Percentiles rank a stretch among this genome's conserved stretches.
phyloP scores from a whole-genome alignment of 2,888 invertebrate species.

The Gryllus longicercus region DNA sequence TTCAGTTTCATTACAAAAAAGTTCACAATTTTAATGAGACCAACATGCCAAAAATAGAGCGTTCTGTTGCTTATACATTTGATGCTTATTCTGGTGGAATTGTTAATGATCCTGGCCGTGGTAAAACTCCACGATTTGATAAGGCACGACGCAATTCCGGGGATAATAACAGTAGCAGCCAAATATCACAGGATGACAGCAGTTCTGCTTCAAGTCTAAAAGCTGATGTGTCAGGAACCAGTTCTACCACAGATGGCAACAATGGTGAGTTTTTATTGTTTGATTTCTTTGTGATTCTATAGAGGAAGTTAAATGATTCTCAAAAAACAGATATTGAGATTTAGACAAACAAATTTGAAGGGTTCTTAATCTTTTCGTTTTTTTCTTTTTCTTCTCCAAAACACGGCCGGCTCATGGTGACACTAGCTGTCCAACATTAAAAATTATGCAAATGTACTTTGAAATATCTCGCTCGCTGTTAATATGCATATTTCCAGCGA shows the following conservation, averaged over 20 bases:
- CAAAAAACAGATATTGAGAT: no score
- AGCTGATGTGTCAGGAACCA: conserved; percentile 34
- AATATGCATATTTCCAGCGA: no score
- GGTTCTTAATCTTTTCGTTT: no score
- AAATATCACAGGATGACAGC: conserved; percentile 35
- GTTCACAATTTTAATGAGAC: conserved; percentile 68
- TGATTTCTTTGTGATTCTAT: no score
- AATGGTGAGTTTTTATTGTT: conserved; percentile 23
- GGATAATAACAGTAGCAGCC: conserved; percentile 35
- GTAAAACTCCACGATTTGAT: conserved; percentile 41
- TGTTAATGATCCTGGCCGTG: conserved; percentile 54
- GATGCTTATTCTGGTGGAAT: conserved; percentile 68
- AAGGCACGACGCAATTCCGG: conserved; percentile 31
- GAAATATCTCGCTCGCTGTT: no score
- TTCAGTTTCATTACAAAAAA: conserved; percentile 73
- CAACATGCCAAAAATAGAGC: conserved; percentile 68
- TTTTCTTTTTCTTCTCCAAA: no score
- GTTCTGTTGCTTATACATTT: conserved; percentile 70
- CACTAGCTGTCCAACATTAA: no score
- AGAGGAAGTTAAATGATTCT: no score
- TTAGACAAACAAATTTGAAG: no score
- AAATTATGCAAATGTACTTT: no score
- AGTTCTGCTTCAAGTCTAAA: conserved; percentile 34
- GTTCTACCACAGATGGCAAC: conserved; percentile 32
- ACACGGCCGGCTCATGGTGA: no score